Conservation (phyloP, 37 sponge, comb jelly and placozoan genomes). For the Trichoplax adhaerens region DNA sequence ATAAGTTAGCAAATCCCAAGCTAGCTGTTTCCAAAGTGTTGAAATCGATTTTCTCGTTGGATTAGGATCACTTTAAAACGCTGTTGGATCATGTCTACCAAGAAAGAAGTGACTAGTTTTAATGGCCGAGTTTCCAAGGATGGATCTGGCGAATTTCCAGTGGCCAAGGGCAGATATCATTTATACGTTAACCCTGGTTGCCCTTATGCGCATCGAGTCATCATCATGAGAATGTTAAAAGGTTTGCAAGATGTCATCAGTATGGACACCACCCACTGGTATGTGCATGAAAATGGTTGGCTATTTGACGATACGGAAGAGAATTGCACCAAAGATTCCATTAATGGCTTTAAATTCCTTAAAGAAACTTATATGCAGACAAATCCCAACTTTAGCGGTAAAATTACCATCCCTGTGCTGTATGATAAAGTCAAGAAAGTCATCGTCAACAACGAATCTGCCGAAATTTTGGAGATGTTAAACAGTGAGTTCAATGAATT, state of each 20-base stretch:
- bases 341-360: slow-evolving; percentile 3
- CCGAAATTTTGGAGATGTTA: slow-evolving; percentile 75
- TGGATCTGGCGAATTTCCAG: slow-evolving; percentile 30
- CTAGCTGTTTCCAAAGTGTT: no score
- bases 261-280: slow-evolving; percentile 40
- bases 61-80: no score
- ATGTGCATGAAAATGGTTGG: no score
- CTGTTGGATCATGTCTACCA: no score
- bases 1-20: no score
- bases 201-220: slow-evolving; percentile 80
- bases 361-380: slow-evolving; percentile 52
- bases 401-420: slow-evolving; percentile 72
- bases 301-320: no score
- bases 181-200: slow-evolving; percentile 77
- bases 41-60: no score
- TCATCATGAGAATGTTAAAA: slow-evolving; percentile 50
- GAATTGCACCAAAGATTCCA: no score
- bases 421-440: slow-evolving; percentile 54
- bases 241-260: slow-evolving; percentile 49
- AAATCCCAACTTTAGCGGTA: slow-evolving; percentile 38
- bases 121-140: slow-evolving; percentile 18
- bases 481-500: slow-evolving; percentile 74
- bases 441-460: slow-evolving; percentile 75
- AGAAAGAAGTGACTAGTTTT: no score
- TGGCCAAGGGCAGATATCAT: slow-evolving; percentile 66